These are phyloP conservation scores for Arbacia lixula DNA, from an alignment of 53 echinoderm and acorn worm genomes.

Conservation along the genomic window DNA sequence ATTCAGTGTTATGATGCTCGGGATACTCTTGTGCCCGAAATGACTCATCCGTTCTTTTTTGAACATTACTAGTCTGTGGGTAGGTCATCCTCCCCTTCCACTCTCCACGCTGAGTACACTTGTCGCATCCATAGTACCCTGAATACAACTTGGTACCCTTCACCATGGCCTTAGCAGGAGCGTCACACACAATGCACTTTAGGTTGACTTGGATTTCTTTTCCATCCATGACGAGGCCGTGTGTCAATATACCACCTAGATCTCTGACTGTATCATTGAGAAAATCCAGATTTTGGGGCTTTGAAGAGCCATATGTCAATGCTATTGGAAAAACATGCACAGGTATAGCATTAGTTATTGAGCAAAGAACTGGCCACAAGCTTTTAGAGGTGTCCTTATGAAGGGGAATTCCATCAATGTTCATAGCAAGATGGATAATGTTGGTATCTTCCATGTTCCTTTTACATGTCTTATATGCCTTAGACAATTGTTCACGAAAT, in stretches of 20 bases:
- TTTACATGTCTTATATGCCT: constrained; percentile 51
- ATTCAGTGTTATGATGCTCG: constrained; percentile 57
- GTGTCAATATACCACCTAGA: constrained; percentile 17
- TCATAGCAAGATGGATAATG: constrained; percentile 41
- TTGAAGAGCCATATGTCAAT: constrained; percentile 62
- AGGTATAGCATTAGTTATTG: constrained; percentile 52
- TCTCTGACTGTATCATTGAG: constrained; percentile 62
- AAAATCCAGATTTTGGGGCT: constrained; percentile 54
- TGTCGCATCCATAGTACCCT: constrained; percentile 75
- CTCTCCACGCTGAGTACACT: constrained; percentile 68
- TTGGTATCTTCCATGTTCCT: constrained; percentile 11
- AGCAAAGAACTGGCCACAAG: constrained; percentile 66
- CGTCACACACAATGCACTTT: constrained; percentile 67
- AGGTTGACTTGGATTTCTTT: constrained; percentile 44
- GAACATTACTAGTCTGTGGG: constrained; percentile 53
- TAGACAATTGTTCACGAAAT: constrained; percentile 31
- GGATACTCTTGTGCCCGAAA: constrained; percentile 56
- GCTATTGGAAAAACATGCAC: constrained; percentile 57
- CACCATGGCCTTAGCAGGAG: constrained; percentile 71
- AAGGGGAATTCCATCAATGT: constrained; percentile 67
- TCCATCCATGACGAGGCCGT: constrained; percentile 60
- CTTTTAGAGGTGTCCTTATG: constrained; percentile 38
- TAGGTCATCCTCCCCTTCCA: constrained; percentile 71
- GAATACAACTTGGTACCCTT: constrained; percentile 64
- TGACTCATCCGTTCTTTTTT: constrained; percentile 64